Base-by-base conservation (phyloP, 1,140 invertebrate species). In the Drepana arcuata region DNA sequence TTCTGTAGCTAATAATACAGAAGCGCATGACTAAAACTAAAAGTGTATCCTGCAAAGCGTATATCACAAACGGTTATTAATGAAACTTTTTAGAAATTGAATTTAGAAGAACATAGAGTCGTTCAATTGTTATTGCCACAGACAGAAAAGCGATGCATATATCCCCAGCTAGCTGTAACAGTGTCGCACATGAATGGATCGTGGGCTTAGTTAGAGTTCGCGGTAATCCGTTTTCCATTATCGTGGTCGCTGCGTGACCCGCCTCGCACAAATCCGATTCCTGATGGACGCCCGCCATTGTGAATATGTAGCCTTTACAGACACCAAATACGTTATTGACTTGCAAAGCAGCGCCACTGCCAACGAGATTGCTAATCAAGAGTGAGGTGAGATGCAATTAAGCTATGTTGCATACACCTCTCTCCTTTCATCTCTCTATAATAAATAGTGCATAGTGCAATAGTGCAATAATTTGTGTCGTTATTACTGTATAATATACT, bases 171-270 rank as follows among this genome's bases (percentile, higher is more conserved):
- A n/a, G n/a, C n/a, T n/a, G n/a, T n/a, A n/a, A n/a, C n/a, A n/a
- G n/a, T n/a, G n/a, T n/a, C n/a, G 35, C 13, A 15, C 41, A 34
- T 31, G 37, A 23, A 48, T 46, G 32, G 42, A 43, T 49, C 35
- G 41, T 45, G 6, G 38, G 48, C 39, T 48, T 53, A 51, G 40
- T 41, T 41, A 48, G 48, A 48, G 44, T 46, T 47, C 33, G 34
- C 34, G 21, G 33, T 63, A 63, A 63, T 59, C 60, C 60, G 39
- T 63, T 63, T 59, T 63, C 60, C 60, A 63, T 63, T 63, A 63
- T 48, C 40, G 49, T 33, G 38, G 34, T 30, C 41, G 31, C n/a
- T n/a, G 35, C 41, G 27, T 46, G 44, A 51, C 42, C 48, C 51
- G n/a, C n/a, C n/a, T n/a, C n/a, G 38, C 34, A 37, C 48, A 48